Evolutionary conservation across 2,888 invertebrate genomes (phyloP), one percentile per base, ranked within the genome.

Genomic region (Agriotes lineatus): DNA sequence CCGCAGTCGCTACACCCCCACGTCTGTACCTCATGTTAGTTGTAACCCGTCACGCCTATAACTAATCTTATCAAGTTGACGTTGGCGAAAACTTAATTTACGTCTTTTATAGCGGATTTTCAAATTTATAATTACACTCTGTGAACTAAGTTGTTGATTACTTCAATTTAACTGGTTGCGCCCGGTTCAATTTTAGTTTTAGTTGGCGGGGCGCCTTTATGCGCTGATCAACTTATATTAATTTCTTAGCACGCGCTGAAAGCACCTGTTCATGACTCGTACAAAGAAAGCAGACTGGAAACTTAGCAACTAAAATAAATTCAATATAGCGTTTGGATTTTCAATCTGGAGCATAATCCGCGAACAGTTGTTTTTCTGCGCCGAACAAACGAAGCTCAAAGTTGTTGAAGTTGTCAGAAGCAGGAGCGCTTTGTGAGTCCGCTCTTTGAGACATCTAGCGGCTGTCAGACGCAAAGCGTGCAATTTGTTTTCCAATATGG

Each of bases 391-490:
- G 79, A 79, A 80, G 79, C 81, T 78, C 78, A 79, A 81, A 81
- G 80, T 81, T 81, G 81, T 81, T 81, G 80, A 81, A 81, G 81
- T 81, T 81, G 81, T 81, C 81, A 81, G 80, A 73, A 73, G 77
- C 81, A 81, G 78, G 74, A 75, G 73, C 77, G 81, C 80, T 80
- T 80, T 81, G 80, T 81, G 81, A 80, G 79, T 76, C 78, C 80
- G 80, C 81, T 82, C 82, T 82, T 82, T 82, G 82, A 82, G 82
- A 82, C 82, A 82, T 82, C 82, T 81, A 82, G 81, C 81, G 81
- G 80, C 81, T 82, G 82, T 82, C 82, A 82, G 76, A 69, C 73
- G 75, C 82, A 82, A 79, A 77, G 76, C 78, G 80, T 80, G 80
- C 81, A 82, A 82, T 82, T 82, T 82, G 81, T 81, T 82, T 82